A percentile compares a stretch with the other conserved stretches of the same genome.
phyloP scores from a whole-genome alignment of 1,140 invertebrate species.

The Camponotus floridanus region DNA sequence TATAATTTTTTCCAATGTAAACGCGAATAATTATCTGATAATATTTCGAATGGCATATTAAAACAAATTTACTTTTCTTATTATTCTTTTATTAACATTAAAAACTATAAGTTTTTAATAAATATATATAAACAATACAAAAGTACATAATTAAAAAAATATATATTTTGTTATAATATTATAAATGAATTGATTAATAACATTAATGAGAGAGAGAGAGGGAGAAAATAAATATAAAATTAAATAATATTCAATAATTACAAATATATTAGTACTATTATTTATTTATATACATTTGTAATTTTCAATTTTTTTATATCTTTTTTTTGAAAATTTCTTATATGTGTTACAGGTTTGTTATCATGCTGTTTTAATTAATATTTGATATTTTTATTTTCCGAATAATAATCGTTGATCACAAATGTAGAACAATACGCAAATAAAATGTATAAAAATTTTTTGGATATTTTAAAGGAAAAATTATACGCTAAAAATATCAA shows the following conservation, averaged over 20 bases:
- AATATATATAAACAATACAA: not conserved
- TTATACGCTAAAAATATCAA: not conserved
- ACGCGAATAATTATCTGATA: not conserved
- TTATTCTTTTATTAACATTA: not conserved
- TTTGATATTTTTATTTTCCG: not conserved
- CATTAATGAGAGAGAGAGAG: not conserved
- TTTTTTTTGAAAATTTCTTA: not conserved
- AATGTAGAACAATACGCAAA: not conserved
- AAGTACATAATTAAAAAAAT: not conserved
- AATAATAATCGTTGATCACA: not conserved
- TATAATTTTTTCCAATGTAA: not conserved
- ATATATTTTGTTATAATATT: not conserved
- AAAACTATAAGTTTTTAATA: not conserved
- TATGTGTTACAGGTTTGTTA: not conserved
- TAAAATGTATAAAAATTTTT: not conserved
- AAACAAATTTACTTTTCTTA: conserved; percentile 6
- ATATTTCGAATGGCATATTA: not conserved
- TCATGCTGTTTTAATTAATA: not conserved
- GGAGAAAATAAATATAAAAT: not conserved
- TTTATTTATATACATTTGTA: not conserved
- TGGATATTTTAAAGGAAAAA: not conserved
- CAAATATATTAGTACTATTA: not conserved
- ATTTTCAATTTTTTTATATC: not conserved
- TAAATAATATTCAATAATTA: conserved; percentile 11
- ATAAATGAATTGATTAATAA: not conserved